Base-by-base conservation (phyloP, 92 coral and sea anemone species). In the Zoanthus solanderi region DNA sequence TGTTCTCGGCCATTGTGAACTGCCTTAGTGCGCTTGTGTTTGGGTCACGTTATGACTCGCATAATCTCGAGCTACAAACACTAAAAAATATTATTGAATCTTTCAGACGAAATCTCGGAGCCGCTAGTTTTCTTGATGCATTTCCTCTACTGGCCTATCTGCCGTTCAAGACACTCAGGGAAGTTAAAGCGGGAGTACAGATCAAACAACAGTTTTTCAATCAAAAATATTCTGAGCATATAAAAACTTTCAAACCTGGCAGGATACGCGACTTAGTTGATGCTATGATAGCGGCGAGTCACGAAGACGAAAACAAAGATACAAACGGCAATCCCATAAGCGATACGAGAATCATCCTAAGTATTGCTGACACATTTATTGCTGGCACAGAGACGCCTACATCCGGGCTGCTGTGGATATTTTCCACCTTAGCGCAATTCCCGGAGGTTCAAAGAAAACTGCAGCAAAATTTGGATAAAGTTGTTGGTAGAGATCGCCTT, bases 111-210 rank as follows among this genome's bases (percentile, higher is more conserved):
- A 90, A 94, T n/a, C 93, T 96, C 1, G 95, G 93, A 12, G 94
- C 98, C 2, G 94, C 96, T 58, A 93, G 91, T 79, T 79, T 93
- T n/a, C 87, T 96, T 13, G 98, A 96, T 48, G 90, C 95, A n/a
- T 94, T 94, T 42, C 98, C 98, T 2, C 46, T 95, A 58, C 66
- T 96, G 9, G 82, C 94, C 28, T 83, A 88, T n/a, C 42, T 96
- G 28, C 96, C 97, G 12, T 77, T 92, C 71, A 77, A 85, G 29
- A 75, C 93, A 44, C 88, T 96, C 11, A 71, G 84, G 75, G 76
- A 92, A 37, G 87, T 90, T 15, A 65, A 79, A 58, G 75, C 68
- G 7, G 96, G 93, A 0, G 90, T 80, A 2, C 47, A 52, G 63
- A 76, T 76, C 11, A 89, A 97, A 11, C 96, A 96, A 16, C 83